These are phyloP conservation scores for Petrocephalus microphthalmus DNA, from an alignment of 2,113 vertebrate genomes.

Conservation along the genomic window DNA sequence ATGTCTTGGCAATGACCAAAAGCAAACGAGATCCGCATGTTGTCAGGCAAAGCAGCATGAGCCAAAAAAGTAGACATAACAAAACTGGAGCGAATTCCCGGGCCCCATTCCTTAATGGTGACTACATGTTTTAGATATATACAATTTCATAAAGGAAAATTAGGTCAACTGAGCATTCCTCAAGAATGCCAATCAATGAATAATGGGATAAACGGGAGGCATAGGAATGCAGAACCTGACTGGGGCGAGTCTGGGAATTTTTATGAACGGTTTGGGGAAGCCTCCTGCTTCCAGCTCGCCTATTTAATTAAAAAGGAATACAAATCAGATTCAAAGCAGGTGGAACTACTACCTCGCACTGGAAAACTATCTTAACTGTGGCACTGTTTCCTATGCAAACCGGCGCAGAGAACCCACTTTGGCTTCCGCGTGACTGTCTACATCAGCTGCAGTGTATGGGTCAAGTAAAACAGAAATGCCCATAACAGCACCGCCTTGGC, in stretches of 20 bases:
- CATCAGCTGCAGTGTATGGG: background rate
- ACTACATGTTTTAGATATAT: conserved; percentile 29
- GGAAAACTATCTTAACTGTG: background rate
- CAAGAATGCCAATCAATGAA: background rate
- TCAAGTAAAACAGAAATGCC: background rate
- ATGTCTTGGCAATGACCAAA: conserved; percentile 23
- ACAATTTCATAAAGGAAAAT: conserved; percentile 27
- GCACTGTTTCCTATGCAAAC: conserved; percentile 27
- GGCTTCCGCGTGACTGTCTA: background rate
- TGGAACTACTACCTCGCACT: background rate
- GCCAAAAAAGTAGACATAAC: conserved; percentile 40
- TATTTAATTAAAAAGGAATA: background rate
- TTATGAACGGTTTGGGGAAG: background rate
- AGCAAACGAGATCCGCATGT: conserved; percentile 32
- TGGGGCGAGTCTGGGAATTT: background rate
- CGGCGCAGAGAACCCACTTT: conserved; percentile 21
- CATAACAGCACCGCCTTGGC: conserved; percentile 23
- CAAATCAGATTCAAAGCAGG: background rate
- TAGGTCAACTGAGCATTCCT: conserved; percentile 19
- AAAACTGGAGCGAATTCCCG: conserved; percentile 29
- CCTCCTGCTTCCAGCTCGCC: background rate
- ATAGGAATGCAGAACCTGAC: background rate
- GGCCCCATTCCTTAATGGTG: conserved; percentile 36
- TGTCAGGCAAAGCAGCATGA: conserved; percentile 16
- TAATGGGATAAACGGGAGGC: background rate